A percentile compares a stretch with the other conserved stretches of the same genome.
Conservation (phyloP, 2,113 vertebrate species). For the Bujurquina vittata region DNA sequence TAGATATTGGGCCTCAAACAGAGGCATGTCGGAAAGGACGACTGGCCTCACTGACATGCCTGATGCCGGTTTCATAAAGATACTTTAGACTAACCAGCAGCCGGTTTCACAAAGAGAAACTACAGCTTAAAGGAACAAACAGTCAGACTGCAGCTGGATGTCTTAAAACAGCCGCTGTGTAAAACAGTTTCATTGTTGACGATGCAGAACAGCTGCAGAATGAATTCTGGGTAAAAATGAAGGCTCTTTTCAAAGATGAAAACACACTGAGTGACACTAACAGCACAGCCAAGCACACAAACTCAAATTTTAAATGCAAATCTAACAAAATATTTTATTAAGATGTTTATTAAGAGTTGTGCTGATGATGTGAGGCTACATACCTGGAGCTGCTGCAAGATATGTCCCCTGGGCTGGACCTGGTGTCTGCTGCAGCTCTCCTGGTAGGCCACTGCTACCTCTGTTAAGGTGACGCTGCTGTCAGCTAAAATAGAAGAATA, state of each 20-base stretch:
- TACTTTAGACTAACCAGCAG: background rate
- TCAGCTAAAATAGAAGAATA: slow-evolving; percentile 71
- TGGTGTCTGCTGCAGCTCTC: slow-evolving; percentile 78
- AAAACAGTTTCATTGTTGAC: too few species aligned
- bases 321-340: background rate
- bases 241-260: background rate
- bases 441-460: slow-evolving; percentile 76
- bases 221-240: too few species aligned
- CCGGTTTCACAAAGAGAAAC: background rate
- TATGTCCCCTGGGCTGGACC: slow-evolving; percentile 70
- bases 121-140: too few species aligned
- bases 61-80: background rate
- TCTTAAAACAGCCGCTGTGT: too few species aligned
- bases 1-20: background rate
- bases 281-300: background rate
- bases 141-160: background rate
- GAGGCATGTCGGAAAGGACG: background rate
- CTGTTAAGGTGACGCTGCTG: slow-evolving; percentile 69
- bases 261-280: background rate
- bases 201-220: too few species aligned
- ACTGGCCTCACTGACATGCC: background rate
- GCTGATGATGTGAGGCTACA: background rate
- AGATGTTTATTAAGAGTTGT: background rate
- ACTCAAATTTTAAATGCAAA: background rate
- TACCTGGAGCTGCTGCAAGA: slow-evolving; percentile 82